Base-by-base conservation (phyloP, 1,140 invertebrate species). In the Rhopalosiphum padi region DNA sequence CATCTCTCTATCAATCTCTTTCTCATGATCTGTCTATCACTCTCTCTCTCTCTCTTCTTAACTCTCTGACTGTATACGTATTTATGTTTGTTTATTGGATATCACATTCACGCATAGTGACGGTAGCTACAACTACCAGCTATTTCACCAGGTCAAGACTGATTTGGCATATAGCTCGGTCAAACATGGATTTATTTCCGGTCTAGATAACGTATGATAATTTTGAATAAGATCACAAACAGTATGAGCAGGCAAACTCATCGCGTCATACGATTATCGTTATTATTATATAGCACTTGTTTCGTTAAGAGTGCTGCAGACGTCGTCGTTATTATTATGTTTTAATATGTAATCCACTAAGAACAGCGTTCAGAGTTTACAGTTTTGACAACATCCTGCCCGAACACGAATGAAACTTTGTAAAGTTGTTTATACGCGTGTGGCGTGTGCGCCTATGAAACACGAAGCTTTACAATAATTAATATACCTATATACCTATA, bases 281-380 rank as follows among this genome's bases (percentile, higher is more conserved):
- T n/a, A n/a, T 77, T 77, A 18, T 77, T 77, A n/a, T 15, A n/a
- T 18, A n/a, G n/a, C 30, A 77, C 15, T 77, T 77, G 30, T n/a
- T n/a, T 18, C 11, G 60, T 77, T 77, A 18, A 77, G 30, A 68
- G 60, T n/a, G 30, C 60, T 77, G 1, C n/a, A 6, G 11, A 77
- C 11, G 11, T 77, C 15, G 4, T n/a, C 11, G n/a, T 77, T 18
- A n/a, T 77, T n/a, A 77, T 77, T 35, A n/a, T 77, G 60, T n/a
- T n/a, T 77, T 77, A 77, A 77, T 77, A n/a, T 77, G 15, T 77
- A n/a, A 77, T 77, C 60, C n/a, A 77, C 60, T n/a, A n/a, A 77
- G 18, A 77, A 77, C n/a, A 77, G n/a, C n/a, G 60, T 77, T 77
- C 60, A 6, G 15, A 1, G 30, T 21, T 77, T 77, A n/a, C n/a